Evolutionary conservation across 1,140 invertebrate genomes (phyloP).

Genomic region (Drosophila novamexicana): DNA sequence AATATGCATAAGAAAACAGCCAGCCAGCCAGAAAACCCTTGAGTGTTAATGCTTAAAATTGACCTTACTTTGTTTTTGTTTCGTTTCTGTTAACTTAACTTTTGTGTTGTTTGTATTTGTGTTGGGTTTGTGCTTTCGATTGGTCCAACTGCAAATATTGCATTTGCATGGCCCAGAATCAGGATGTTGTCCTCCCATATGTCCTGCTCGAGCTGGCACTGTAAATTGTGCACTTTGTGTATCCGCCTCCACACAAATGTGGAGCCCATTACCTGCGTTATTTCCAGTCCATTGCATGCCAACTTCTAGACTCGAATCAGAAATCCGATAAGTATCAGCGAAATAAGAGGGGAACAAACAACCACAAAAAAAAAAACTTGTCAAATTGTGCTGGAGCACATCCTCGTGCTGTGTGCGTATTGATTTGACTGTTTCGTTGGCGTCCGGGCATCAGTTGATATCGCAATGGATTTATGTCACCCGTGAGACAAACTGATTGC

Average conservation of each 20-base stretch:
- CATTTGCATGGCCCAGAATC: constrained; percentile 24
- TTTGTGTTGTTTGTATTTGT: constrained; percentile 10
- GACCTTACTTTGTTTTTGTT: constrained; percentile 13
- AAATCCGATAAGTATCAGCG: constrained; percentile 3
- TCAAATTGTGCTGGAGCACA: constrained; percentile 35
- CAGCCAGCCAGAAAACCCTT: constrained; percentile 7
- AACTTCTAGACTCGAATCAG: constrained; percentile 3
- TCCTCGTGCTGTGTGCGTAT: constrained; percentile 31
- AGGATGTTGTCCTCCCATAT: not conserved
- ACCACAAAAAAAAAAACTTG: constrained; percentile 2
- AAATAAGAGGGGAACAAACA: not conserved
- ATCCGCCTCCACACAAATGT: not conserved
- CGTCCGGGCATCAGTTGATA: constrained; percentile 51
- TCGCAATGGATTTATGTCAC: constrained; percentile 77
- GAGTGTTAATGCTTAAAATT: constrained; percentile 36
- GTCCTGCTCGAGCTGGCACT: constrained; percentile 14
- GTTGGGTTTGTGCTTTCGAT: constrained; percentile 19
- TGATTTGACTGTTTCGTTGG: constrained; percentile 50
- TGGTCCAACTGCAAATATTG: constrained; percentile 21
- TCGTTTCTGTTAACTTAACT: constrained; percentile 2
- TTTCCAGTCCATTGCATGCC: constrained; percentile 34
- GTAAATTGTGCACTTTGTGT: constrained; percentile 20
- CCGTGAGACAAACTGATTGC: constrained; percentile 70
- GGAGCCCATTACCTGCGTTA: constrained; percentile 18
- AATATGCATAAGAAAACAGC: constrained; percentile 15